A percentile compares a stretch with the other conserved stretches of the same genome.
Evolutionary conservation across 2,888 invertebrate species (phyloP).

Genomic region (Mesorhabditis sp.): DNA sequence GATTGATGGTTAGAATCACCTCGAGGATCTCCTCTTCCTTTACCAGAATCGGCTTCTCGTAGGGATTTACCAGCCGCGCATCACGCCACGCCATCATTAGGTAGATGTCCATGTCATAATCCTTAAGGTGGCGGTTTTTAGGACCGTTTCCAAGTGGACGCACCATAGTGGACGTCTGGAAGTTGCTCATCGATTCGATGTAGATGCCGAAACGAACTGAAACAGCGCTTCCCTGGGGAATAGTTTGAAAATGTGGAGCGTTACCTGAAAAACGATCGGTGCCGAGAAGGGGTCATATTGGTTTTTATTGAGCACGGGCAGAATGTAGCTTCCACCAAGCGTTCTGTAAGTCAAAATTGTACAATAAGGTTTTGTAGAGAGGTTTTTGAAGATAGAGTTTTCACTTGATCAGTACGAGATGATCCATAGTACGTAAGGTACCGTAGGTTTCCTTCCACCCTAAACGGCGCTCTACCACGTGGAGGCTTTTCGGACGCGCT

Average conservation of each 20-base stretch:
- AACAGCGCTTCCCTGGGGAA: slow-evolving; percentile 44
- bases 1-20: not conserved
- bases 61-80: slow-evolving; percentile 52
- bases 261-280: slow-evolving; percentile 51
- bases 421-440: too few species aligned
- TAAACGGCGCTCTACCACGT: too few species aligned
- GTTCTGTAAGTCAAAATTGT: slow-evolving; percentile 21
- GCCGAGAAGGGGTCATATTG: slow-evolving; percentile 56
- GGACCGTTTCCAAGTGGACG: not conserved
- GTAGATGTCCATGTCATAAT: slow-evolving; percentile 58
- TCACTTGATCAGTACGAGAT: not conserved
- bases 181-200: slow-evolving; percentile 57
- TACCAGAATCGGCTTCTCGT: slow-evolving; percentile 53
- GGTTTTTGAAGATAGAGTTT: not conserved
- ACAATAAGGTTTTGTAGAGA: not conserved
- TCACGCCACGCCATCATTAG: slow-evolving; percentile 56
- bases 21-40: slow-evolving; percentile 36
- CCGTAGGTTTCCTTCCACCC: too few species aligned
- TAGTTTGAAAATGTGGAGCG: not conserved
- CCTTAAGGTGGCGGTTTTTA: slow-evolving; percentile 26
- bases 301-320: slow-evolving; percentile 53
- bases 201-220: slow-evolving; percentile 57
- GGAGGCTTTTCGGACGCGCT: too few species aligned
- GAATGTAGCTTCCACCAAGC: slow-evolving; percentile 48
- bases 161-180: slow-evolving; percentile 56